phyloP scores from a whole-genome alignment of 2,888 invertebrate genomes.

The Neuroscelio doddi region DNA sequence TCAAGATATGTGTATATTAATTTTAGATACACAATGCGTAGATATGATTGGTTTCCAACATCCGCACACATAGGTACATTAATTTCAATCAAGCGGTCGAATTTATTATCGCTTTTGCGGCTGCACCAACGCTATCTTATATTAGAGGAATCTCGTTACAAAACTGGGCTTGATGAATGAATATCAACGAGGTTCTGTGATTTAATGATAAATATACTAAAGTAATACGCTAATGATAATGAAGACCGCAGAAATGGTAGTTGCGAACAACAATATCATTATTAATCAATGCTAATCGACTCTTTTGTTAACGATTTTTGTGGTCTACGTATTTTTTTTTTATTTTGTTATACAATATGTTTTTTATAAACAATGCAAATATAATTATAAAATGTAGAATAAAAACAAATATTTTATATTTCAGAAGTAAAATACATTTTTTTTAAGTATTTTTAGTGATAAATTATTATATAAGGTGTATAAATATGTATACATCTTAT shows the following conservation, averaged over 20 bases:
- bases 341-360: too few relatives aligned
- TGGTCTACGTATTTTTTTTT: too few relatives aligned
- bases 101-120: slow-evolving; percentile 46
- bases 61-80: slow-evolving; percentile 33
- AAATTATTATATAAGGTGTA: too few relatives aligned
- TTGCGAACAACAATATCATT: slow-evolving; percentile 27
- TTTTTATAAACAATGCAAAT: too few relatives aligned
- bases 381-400: too few relatives aligned
- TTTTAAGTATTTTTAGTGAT: too few relatives aligned
- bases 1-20: slow-evolving; percentile 25
- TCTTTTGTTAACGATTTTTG: background rate
- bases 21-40: slow-evolving; percentile 38
- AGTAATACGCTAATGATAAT: slow-evolving; percentile 41
- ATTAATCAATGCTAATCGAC: slow-evolving; percentile 14
- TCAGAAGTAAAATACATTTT: too few relatives aligned
- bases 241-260: slow-evolving; percentile 33
- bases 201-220: slow-evolving; percentile 39
- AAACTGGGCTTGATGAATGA: slow-evolving; percentile 42
- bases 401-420: too few relatives aligned
- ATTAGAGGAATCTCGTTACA: slow-evolving; percentile 42
- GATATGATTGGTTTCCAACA: slow-evolving; percentile 34
- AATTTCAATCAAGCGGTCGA: slow-evolving; percentile 44
- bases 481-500: too few relatives aligned
- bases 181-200: slow-evolving; percentile 40
- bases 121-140: slow-evolving; percentile 36